A percentile compares a stretch with the other conserved stretches of the same genome.
phyloP scores from a whole-genome alignment of 2,113 vertebrate species.

The Genyomyrus donnyi region DNA sequence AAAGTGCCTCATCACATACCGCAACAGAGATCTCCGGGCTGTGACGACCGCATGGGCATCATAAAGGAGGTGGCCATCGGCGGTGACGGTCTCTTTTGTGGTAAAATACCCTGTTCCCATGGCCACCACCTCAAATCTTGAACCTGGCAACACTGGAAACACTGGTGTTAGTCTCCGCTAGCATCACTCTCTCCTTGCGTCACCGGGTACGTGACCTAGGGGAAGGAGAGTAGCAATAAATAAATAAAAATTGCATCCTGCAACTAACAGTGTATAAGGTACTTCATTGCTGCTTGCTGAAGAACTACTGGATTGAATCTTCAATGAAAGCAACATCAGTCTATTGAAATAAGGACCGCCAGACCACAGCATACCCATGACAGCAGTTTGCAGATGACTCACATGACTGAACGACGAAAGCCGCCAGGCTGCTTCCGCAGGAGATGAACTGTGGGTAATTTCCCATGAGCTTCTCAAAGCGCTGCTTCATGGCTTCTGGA shows the following conservation, averaged over 20 bases:
- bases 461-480: slow-evolving; percentile 63
- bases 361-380: not conserved
- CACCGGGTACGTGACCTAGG: not conserved
- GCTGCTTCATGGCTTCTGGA: slow-evolving; percentile 55
- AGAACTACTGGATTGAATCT: not conserved
- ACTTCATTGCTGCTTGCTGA: not conserved
- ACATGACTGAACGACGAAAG: slow-evolving; percentile 80
- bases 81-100: slow-evolving; percentile 54
- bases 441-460: slow-evolving; percentile 56
- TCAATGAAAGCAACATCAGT: not conserved
- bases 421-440: slow-evolving; percentile 72
- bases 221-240: not conserved
- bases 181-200: not conserved
- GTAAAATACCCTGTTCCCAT: slow-evolving; percentile 82
- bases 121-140: slow-evolving; percentile 71
- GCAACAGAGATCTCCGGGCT: slow-evolving; percentile 81
- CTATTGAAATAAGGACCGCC: not conserved
- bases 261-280: not conserved
- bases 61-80: slow-evolving; percentile 69
- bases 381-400: slow-evolving; percentile 39
- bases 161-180: not conserved
- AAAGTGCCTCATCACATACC: slow-evolving; percentile 51
- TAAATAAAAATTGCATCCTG: not conserved
- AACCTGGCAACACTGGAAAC: slow-evolving; percentile 37
- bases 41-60: slow-evolving; percentile 81